phyloP scores from a whole-genome alignment of 2,888 invertebrate genomes.

The Cryptocephalus primarius region DNA sequence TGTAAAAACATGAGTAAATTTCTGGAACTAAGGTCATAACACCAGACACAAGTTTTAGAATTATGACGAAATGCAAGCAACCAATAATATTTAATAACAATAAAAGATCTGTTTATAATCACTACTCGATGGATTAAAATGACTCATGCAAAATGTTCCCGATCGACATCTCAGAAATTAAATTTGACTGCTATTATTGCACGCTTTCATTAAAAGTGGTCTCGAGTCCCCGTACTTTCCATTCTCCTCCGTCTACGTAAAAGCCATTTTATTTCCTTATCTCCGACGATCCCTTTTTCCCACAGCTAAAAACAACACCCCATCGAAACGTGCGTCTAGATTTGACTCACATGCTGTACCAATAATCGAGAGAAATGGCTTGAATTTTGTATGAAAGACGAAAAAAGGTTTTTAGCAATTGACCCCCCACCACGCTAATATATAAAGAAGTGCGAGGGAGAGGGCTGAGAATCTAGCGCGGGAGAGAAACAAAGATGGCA shows the following conservation, averaged over 20 bases:
- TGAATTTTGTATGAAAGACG: slow-evolving; percentile 37
- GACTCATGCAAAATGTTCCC: too few relatives aligned
- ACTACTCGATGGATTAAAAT: too few relatives aligned
- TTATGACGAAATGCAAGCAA: too few relatives aligned
- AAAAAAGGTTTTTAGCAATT: slow-evolving; percentile 37
- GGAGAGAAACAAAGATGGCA: slow-evolving; percentile 4
- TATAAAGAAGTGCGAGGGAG: slow-evolving; percentile 22
- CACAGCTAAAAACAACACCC: slow-evolving; percentile 17
- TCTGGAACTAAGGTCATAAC: too few relatives aligned
- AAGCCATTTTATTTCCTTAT: too few relatives aligned
- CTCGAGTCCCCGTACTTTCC: background rate
- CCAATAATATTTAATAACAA: too few relatives aligned
- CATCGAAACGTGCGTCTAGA: slow-evolving; percentile 26
- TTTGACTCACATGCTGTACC: slow-evolving; percentile 30
- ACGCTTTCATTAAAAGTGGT: background rate
- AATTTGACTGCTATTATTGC: too few relatives aligned
- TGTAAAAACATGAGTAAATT: too few relatives aligned
- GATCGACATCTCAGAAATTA: too few relatives aligned
- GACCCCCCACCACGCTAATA: slow-evolving; percentile 34
- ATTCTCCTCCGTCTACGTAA: background rate
- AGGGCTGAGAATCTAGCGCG: background rate
- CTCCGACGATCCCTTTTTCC: slow-evolving; percentile 1
- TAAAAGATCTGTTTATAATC: too few relatives aligned
- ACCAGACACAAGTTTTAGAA: too few relatives aligned
- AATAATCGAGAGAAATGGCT: slow-evolving; percentile 38